Percentiles rank a stretch among this genome's conserved stretches.
Evolutionary conservation across 2,888 invertebrate species (phyloP).

Genomic region (Zaprionus bogoriensis): DNA sequence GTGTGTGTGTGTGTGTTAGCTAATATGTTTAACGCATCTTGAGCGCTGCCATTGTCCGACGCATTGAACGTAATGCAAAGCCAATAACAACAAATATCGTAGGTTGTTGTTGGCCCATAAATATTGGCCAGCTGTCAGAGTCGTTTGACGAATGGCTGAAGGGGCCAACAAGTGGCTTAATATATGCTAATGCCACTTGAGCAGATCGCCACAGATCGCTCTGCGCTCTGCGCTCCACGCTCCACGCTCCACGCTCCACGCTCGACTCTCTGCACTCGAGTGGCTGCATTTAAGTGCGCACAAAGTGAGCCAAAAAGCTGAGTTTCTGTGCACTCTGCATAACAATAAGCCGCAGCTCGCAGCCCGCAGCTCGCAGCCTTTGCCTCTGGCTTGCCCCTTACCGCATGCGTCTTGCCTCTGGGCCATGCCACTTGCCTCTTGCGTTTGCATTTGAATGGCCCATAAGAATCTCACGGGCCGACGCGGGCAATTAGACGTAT

Average conservation of each 20-base stretch:
- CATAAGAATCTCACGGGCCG: constrained; percentile 60
- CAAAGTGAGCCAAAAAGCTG: constrained; percentile 51
- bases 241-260: too few relatives aligned
- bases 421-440: constrained; percentile 16
- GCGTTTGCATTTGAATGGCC: constrained; percentile 57
- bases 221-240: constrained; percentile 30
- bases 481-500: constrained; percentile 59
- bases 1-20: constrained; percentile 33
- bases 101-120: constrained; percentile 32
- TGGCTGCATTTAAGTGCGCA: constrained; percentile 56
- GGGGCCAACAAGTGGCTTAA: constrained; percentile 71
- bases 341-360: constrained; percentile 41
- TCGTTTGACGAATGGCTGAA: constrained; percentile 48
- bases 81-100: constrained; percentile 10
- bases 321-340: constrained; percentile 42
- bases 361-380: background rate
- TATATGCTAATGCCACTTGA: constrained; percentile 65
- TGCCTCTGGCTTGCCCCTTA: background rate
- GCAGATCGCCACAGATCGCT: constrained; percentile 39
- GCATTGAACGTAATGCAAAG: constrained; percentile 40
- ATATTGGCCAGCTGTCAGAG: constrained; percentile 59
- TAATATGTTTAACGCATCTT: constrained; percentile 70
- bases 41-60: constrained; percentile 43
- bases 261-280: too few relatives aligned
- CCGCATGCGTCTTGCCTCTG: too few relatives aligned